Percentiles rank a stretch among this genome's conserved stretches.
Evolutionary conservation across 2,797 vertebrate species (phyloP).

Genomic region (Sebastes trivittatus): DNA sequence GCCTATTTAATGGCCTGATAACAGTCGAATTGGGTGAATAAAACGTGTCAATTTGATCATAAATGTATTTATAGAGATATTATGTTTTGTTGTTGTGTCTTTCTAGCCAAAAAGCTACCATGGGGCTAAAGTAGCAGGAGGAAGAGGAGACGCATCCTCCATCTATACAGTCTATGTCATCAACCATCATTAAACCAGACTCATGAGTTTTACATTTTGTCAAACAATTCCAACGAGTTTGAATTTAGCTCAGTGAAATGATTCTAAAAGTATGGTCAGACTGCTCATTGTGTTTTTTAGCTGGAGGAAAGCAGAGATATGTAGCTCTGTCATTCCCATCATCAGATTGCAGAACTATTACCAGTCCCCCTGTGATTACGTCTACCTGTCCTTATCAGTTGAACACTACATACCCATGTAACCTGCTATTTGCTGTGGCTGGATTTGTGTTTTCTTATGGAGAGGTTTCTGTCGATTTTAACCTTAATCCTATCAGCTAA

Average conservation of each 20-base stretch:
- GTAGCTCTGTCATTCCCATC: conserved; percentile 50
- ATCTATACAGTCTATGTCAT: too few relatives aligned
- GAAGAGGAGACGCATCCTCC: too few relatives aligned
- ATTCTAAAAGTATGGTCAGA: conserved; percentile 7
- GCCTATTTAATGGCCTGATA: too few relatives aligned
- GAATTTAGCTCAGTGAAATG: conserved; percentile 23
- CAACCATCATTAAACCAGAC: neutral
- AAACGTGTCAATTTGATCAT: too few relatives aligned
- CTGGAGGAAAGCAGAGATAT: conserved; percentile 36
- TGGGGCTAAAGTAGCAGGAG: too few relatives aligned
- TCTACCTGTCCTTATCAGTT: conserved; percentile 71
- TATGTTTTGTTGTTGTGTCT: too few relatives aligned
- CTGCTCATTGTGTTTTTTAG: conserved; percentile 36
- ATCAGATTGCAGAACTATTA: conserved; percentile 70
- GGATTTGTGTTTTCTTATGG: conserved; percentile 79
- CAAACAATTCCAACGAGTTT: conserved; percentile 16
- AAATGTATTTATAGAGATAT: too few relatives aligned
- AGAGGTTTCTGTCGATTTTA: conserved; percentile 83
- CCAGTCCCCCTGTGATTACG: conserved; percentile 62
- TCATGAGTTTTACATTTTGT: conserved; percentile 27
- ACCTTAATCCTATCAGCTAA: conserved; percentile 86
- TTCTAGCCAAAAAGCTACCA: too few relatives aligned
- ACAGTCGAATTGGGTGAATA: too few relatives aligned
- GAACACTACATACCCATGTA: conserved; percentile 69
- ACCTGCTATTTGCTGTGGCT: conserved; percentile 56